Conservation (phyloP, 2,113 vertebrate genomes). For the Octodon degus region DNA sequence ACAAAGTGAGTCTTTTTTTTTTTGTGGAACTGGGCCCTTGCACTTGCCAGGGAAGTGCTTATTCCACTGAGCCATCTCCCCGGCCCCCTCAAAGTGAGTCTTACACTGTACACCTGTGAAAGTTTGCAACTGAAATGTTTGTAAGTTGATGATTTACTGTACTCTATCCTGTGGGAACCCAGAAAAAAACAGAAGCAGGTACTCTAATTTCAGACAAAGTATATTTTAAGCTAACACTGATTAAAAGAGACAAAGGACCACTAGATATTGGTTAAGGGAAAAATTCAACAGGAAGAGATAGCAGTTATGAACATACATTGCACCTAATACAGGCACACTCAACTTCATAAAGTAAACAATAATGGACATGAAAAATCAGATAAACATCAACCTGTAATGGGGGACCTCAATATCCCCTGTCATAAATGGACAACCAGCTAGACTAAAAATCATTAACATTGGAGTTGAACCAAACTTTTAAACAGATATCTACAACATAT, state of each 20-base stretch:
- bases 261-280: background rate
- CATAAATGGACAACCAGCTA: background rate
- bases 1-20: too few relatives aligned
- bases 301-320: background rate
- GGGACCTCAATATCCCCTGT: background rate
- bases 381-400: background rate
- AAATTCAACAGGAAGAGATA: background rate
- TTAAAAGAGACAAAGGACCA: background rate
- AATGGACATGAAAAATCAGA: background rate
- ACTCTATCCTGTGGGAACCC: background rate
- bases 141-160: background rate
- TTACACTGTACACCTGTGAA: background rate
- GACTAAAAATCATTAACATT: background rate
- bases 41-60: too few relatives aligned
- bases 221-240: background rate
- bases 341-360: background rate
- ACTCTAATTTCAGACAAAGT: background rate
- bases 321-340: background rate
- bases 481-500: background rate
- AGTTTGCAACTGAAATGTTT: background rate
- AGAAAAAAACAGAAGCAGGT: background rate
- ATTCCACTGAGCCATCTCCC: too few relatives aligned
- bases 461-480: background rate
- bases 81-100: too few relatives aligned
- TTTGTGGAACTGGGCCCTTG: too few relatives aligned